Evolutionary conservation across 2,888 invertebrate species (phyloP).

Genomic region (Mystacides longicornis): DNA sequence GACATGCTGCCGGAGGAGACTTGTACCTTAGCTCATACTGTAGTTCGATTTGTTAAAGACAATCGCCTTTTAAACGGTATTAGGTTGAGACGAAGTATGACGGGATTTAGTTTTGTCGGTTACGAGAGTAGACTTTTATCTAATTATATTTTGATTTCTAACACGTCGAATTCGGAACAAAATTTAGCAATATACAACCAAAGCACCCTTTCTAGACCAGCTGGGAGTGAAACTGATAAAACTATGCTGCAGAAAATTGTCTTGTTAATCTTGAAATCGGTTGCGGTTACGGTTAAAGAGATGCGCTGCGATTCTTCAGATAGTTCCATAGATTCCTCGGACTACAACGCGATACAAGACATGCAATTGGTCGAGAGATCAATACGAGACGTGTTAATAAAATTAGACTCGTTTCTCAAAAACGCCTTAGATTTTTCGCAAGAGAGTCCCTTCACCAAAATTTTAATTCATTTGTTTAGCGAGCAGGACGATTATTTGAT

Average conservation of each 20-base stretch:
- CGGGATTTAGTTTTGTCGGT: conserved; percentile 44
- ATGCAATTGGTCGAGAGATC: conserved; percentile 83
- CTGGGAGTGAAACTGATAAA: conserved; percentile 53
- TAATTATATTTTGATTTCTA: conserved; percentile 39
- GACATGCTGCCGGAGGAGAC: conserved; percentile 84
- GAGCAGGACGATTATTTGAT: conserved; percentile 88
- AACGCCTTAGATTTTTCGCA: conserved; percentile 77
- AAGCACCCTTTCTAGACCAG: neutral
- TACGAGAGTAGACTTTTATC: conserved; percentile 39
- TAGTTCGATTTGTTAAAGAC: conserved; percentile 81
- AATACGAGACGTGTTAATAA: conserved; percentile 73
- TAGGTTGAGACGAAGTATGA: conserved; percentile 40
- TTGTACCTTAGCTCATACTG: conserved; percentile 75
- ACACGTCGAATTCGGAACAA: conserved; percentile 39
- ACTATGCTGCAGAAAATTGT: conserved; percentile 81
- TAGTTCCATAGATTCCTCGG: conserved; percentile 76
- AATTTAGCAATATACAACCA: neutral
- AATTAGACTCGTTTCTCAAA: conserved; percentile 76
- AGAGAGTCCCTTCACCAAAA: conserved; percentile 79
- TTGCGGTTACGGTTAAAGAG: conserved; percentile 85
- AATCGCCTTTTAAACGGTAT: conserved; percentile 62
- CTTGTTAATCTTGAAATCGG: conserved; percentile 77
- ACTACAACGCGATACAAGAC: conserved; percentile 80
- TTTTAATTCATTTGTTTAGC: conserved; percentile 79
- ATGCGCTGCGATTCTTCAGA: conserved; percentile 81